phyloP scores from a whole-genome alignment of 1,140 invertebrate species.

The Tribolium castaneum region DNA sequence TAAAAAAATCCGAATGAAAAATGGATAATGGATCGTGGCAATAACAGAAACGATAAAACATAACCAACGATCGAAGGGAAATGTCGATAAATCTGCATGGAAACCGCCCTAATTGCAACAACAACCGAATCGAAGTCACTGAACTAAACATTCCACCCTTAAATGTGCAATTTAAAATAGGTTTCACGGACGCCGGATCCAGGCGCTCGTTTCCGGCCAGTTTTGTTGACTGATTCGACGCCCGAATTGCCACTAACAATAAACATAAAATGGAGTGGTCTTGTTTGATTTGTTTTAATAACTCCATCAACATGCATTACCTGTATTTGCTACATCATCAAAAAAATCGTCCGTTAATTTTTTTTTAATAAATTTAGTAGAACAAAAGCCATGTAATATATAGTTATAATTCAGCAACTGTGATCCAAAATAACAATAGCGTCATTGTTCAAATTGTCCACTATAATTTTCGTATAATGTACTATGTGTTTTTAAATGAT shows the following conservation, averaged over 20 bases:
- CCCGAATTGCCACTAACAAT: background rate
- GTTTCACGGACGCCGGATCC: slow-evolving; percentile 4
- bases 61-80: background rate
- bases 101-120: slow-evolving; percentile 2
- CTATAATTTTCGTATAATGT: too few relatives aligned
- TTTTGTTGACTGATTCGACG: background rate
- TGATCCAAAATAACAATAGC: too few relatives aligned
- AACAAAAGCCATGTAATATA: too few relatives aligned
- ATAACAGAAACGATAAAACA: slow-evolving; percentile 16
- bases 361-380: too few relatives aligned
- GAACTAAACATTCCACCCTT: background rate
- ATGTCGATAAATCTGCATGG: slow-evolving; percentile 19
- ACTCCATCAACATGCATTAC: background rate
- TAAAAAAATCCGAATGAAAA: slow-evolving; percentile 6
- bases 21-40: slow-evolving; percentile 5
- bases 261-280: background rate
- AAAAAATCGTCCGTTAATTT: too few relatives aligned
- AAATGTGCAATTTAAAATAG: slow-evolving; percentile 14
- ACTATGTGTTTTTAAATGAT: too few relatives aligned
- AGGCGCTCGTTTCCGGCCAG: background rate
- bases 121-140: background rate
- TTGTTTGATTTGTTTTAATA: background rate
- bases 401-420: too few relatives aligned
- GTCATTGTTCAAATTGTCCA: too few relatives aligned
- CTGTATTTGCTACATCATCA: too few relatives aligned